Base-by-base conservation (phyloP, 2,888 invertebrate genomes). In the Polietes domitor region DNA sequence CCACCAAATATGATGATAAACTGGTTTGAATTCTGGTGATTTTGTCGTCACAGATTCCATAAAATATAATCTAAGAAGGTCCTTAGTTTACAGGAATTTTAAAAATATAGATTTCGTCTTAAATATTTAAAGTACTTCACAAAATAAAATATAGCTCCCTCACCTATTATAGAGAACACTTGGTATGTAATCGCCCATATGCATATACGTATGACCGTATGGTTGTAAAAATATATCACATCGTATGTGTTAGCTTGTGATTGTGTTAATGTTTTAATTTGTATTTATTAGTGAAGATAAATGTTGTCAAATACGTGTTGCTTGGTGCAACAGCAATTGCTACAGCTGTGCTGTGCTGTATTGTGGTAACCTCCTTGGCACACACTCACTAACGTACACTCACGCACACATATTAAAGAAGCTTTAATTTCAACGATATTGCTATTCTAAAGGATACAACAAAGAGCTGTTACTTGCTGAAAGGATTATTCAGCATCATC, bases 241-340 rank as follows among this genome's bases (percentile, higher is more conserved):
- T 1, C 10, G 15, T 21, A n/a, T 43, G 10, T 19, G 15, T 55
- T 41, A 37, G 1, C 17, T 2, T n/a, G 47, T 68, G 21, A 50
- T 71, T 71, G 61, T 71, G 71, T 80, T 53, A 53, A 65, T 71
- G 50, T 43, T 76, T 43, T 65, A 80, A 77, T 81, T 72, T 65
- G 65, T 77, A 43, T 77, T 77, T 81, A 68, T 72, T 77, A 77
- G 32, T 55, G 53, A 53, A 24, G 65, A 72, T 26, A 74, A 72
- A 65, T 72, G 55, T 70, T 68, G 41, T 72, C 1, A 26, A 70
- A 17, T 17, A 50, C 50, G 61, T 61, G 61, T 24, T 32, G 61
- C 61, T 61, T 32, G 3, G 61, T 28, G 28, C 61, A 61, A 28
- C 15, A 28, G 28, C 61, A 61, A 61, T 61, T 61, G 26, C n/a